A percentile compares a stretch with the other conserved stretches of the same genome.
Conservation (phyloP, 2,888 invertebrate species). For the Philereme transversata region DNA sequence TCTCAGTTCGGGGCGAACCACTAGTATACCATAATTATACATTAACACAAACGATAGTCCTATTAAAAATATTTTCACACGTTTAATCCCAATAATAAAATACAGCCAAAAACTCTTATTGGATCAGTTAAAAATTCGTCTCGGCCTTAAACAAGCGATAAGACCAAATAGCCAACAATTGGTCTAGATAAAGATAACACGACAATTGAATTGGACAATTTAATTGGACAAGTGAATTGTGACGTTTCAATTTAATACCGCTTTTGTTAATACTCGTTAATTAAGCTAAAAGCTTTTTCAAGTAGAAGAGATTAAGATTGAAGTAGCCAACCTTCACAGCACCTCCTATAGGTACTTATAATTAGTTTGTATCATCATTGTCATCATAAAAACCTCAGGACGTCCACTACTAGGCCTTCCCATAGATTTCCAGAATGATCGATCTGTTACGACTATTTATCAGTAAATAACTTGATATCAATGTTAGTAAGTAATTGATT, state of each 20-base stretch:
- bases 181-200: constrained; percentile 51
- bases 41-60: too few relatives aligned
- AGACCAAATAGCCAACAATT: constrained; percentile 56
- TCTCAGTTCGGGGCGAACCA: too few relatives aligned
- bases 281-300: constrained; percentile 71
- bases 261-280: constrained; percentile 68
- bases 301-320: constrained; percentile 41
- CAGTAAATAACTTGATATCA: too few relatives aligned
- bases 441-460: too few relatives aligned
- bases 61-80: too few relatives aligned
- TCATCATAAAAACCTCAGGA: too few relatives aligned
- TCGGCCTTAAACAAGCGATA: constrained; percentile 37
- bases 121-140: constrained; percentile 26
- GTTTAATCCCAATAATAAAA: too few relatives aligned
- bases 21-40: too few relatives aligned
- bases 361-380: too few relatives aligned
- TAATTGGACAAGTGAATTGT: constrained; percentile 70
- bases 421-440: too few relatives aligned
- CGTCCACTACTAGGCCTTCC: too few relatives aligned
- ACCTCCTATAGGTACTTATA: neutral
- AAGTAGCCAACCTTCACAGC: neutral
- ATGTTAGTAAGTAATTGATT: too few relatives aligned
- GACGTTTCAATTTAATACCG: constrained; percentile 75
- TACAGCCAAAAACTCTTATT: neutral
- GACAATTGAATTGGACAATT: constrained; percentile 76